These are phyloP conservation scores for Nannobrachium achirus DNA, from an alignment of 2,113 vertebrate genomes.

Conservation along the genomic window DNA sequence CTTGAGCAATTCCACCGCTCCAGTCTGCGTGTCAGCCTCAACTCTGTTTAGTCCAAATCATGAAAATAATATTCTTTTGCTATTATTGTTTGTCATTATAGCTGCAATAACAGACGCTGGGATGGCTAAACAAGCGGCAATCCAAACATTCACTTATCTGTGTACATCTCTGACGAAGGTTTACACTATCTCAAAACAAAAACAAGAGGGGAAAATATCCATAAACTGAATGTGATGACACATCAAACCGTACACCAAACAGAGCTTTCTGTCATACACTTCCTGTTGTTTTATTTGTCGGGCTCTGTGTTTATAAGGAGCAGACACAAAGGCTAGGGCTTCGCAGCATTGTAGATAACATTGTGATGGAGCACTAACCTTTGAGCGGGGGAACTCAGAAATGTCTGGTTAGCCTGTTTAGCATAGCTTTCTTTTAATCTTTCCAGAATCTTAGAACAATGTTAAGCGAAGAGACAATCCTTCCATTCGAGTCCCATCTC, in stretches of 20 bases:
- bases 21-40: constrained; percentile 4
- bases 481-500: constrained; percentile 14
- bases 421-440: background rate
- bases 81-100: constrained; percentile 73
- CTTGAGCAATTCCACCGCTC: background rate
- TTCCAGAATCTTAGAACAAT: background rate
- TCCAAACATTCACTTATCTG: constrained; percentile 79
- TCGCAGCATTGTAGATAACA: constrained; percentile 36
- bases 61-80: constrained; percentile 67
- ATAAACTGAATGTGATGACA: constrained; percentile 74
- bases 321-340: constrained; percentile 64
- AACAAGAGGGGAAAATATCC: constrained; percentile 71
- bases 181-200: constrained; percentile 81
- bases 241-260: constrained; percentile 74
- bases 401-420: background rate
- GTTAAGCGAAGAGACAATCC: constrained; percentile 15
- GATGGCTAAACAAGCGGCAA: constrained; percentile 75
- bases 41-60: constrained; percentile 7
- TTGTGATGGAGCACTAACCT: background rate
- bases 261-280: constrained; percentile 71
- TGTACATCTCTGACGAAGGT: constrained; percentile 78
- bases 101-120: constrained; percentile 74
- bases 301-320: constrained; percentile 65
- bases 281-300: constrained; percentile 78
- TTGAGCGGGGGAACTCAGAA: constrained; percentile 1